Conservation (phyloP, 2,888 invertebrate species). For the Metallyticus violacea region DNA sequence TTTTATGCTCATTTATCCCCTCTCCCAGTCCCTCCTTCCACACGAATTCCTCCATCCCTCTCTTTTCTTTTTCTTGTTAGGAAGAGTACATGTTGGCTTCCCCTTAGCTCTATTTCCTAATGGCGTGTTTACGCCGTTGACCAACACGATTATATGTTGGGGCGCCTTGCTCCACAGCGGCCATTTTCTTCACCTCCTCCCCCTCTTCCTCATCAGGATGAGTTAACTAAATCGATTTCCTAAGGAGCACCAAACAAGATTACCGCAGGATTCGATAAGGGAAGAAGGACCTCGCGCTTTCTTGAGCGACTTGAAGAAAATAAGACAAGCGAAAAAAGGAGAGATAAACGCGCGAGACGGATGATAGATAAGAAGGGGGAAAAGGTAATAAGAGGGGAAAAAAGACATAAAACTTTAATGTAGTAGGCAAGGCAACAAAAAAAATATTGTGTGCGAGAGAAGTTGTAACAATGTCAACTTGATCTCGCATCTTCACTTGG, state of each 20-base stretch:
- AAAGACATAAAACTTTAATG: no score
- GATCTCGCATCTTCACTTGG: no score
- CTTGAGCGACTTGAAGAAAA: background rate
- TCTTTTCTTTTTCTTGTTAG: background rate
- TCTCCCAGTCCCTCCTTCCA: background rate
- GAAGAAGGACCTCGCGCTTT: background rate
- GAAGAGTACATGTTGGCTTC: no score
- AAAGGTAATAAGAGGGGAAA: background rate
- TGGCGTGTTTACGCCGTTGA: constrained; percentile 2
- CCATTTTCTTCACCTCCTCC: constrained; percentile 10
- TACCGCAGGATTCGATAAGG: constrained; percentile 19
- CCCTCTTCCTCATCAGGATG: background rate
- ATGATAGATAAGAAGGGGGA: background rate
- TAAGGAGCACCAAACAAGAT: constrained; percentile 13
- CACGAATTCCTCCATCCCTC: no score
- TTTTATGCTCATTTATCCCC: background rate
- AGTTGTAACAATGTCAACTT: no score
- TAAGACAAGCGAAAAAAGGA: background rate
- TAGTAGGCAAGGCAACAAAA: no score
- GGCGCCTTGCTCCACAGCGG: background rate
- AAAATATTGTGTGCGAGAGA: no score
- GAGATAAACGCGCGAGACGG: background rate
- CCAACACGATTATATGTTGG: constrained; percentile 1
- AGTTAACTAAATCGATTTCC: constrained; percentile 27
- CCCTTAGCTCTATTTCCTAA: background rate